Evolutionary conservation across 2,888 invertebrate genomes (phyloP).

Genomic region (Philhelius pedissequus): DNA sequence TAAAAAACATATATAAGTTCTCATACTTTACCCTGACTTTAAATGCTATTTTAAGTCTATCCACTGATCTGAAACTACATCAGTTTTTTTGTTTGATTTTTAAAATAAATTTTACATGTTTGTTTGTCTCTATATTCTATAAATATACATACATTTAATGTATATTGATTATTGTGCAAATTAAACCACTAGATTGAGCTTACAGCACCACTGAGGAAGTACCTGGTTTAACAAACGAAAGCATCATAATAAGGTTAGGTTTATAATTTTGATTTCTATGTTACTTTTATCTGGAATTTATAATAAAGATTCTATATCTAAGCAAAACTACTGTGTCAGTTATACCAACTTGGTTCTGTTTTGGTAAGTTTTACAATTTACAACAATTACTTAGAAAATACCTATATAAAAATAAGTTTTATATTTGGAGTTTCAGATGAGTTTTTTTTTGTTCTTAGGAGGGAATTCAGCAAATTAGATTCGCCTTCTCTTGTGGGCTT

Average conservation of each 20-base stretch:
- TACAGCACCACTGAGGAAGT: neutral
- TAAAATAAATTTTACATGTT: neutral
- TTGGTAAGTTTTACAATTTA: slow-evolving; percentile 16
- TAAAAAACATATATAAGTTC: neutral
- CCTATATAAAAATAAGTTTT: neutral
- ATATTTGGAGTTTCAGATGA: neutral
- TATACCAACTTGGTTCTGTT: slow-evolving; percentile 53
- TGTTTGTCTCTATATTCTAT: neutral
- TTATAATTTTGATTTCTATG: slow-evolving; percentile 24
- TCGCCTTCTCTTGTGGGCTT: slow-evolving; percentile 76
- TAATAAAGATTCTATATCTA: slow-evolving; percentile 19
- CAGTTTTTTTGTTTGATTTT: neutral
- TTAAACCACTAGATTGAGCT: neutral
- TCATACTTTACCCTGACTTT: slow-evolving; percentile 45
- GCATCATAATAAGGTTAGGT: neutral
- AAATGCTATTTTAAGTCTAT: slow-evolving; percentile 16
- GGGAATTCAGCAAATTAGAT: slow-evolving; percentile 72
- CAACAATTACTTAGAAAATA: slow-evolving; percentile 8
- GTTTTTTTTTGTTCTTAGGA: neutral
- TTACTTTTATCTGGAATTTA: slow-evolving; percentile 34
- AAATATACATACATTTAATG: neutral
- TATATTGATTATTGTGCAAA: neutral
- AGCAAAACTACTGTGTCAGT: slow-evolving; percentile 29
- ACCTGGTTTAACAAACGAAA: neutral
- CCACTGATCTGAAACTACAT: neutral